Evolutionary conservation across 2,888 invertebrate species (phyloP).

Genomic region (Ochropleura plecta): DNA sequence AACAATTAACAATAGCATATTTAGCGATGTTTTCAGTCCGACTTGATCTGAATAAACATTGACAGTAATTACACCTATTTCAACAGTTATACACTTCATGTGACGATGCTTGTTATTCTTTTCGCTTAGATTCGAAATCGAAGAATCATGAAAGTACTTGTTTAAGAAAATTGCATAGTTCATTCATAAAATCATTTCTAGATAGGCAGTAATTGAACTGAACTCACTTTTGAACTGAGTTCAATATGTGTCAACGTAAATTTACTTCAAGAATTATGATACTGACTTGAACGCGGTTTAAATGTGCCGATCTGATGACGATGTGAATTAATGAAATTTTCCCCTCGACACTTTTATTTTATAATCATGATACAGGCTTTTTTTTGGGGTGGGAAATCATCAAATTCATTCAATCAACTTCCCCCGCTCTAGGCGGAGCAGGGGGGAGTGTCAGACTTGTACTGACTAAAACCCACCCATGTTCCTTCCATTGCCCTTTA

Average conservation of each 20-base stretch:
- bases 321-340: neutral
- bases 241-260: neutral
- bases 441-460: too few relatives aligned
- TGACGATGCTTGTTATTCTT: neutral
- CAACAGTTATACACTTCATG: neutral
- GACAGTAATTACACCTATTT: neutral
- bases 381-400: too few relatives aligned
- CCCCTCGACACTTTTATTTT: neutral
- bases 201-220: neutral
- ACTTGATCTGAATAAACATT: neutral
- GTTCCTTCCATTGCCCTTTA: too few relatives aligned
- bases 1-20: slow-evolving; percentile 4
- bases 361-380: neutral
- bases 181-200: neutral
- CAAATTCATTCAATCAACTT: too few relatives aligned
- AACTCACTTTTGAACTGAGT: neutral
- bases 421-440: too few relatives aligned
- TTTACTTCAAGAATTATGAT: neutral
- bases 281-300: neutral
- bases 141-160: neutral
- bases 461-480: too few relatives aligned
- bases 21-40: neutral
- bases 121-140: neutral
- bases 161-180: neutral
- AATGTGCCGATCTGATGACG: neutral